Percentiles rank a stretch among this genome's conserved stretches.
These are phyloP conservation scores for Drosophila melanica DNA, from an alignment of 1,140 invertebrate genomes.

Conservation along the genomic window DNA sequence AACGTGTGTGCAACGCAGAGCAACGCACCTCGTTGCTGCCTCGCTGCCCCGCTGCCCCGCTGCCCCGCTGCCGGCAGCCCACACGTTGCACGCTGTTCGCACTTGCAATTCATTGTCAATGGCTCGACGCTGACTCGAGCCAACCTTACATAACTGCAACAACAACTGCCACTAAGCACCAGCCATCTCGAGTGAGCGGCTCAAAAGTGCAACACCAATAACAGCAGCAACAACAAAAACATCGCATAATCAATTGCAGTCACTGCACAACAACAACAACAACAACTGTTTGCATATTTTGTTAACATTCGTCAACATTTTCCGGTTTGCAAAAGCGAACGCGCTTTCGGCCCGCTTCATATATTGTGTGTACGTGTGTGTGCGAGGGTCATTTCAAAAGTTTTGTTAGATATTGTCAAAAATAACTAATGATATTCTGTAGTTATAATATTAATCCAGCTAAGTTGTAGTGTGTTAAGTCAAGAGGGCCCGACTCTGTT, in stretches of 20 bases:
- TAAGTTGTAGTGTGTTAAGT: no score
- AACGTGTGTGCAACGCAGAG: slow-evolving; percentile 20
- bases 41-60: neutral
- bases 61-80: slow-evolving; percentile 6
- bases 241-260: slow-evolving; percentile 45
- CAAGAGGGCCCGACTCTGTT: no score
- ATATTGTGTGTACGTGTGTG: neutral
- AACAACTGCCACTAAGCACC: slow-evolving; percentile 11
- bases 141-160: slow-evolving; percentile 41
- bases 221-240: slow-evolving; percentile 25
- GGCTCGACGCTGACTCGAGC: slow-evolving; percentile 28
- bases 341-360: slow-evolving; percentile 14
- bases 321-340: slow-evolving; percentile 40
- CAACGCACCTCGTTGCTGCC: neutral
- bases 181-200: slow-evolving; percentile 29
- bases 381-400: slow-evolving; percentile 21
- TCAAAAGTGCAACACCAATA: slow-evolving; percentile 41
- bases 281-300: slow-evolving; percentile 45
- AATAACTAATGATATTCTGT: no score
- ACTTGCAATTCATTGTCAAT: slow-evolving; percentile 58
- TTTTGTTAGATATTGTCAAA: neutral
- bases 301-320: slow-evolving; percentile 52
- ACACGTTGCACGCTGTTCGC: slow-evolving; percentile 36
- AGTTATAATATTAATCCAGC: no score
- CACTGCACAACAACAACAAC: slow-evolving; percentile 30